Conservation (phyloP, 2,888 invertebrate genomes). For the Andrena bucephala region DNA sequence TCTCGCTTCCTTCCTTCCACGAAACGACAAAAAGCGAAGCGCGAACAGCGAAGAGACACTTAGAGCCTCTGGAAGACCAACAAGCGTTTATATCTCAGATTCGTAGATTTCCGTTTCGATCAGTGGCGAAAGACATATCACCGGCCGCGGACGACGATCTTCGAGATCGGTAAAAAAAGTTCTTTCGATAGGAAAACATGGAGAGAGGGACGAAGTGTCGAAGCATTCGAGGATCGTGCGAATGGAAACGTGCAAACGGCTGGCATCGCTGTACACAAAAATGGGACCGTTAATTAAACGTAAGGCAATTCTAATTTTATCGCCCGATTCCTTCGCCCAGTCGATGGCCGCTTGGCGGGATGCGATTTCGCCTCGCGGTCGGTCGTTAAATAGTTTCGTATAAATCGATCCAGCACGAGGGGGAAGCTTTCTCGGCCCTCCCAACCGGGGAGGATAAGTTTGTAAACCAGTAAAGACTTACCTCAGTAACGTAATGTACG, state of each 20-base stretch:
- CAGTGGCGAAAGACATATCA: constrained; percentile 73
- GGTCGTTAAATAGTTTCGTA: constrained; percentile 46
- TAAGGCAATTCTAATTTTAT: constrained; percentile 69
- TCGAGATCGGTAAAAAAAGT: constrained; percentile 34
- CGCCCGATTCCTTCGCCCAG: constrained; percentile 54
- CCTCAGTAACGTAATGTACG: constrained; percentile 75
- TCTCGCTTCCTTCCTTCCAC: constrained; percentile 43
- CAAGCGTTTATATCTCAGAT: constrained; percentile 25
- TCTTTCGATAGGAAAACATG: constrained; percentile 32
- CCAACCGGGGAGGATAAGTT: constrained; percentile 21
- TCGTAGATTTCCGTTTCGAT: constrained; percentile 59
- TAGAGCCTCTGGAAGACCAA: constrained; percentile 38
- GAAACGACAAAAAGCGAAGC: constrained; percentile 6
- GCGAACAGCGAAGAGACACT: not conserved
- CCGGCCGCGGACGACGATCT: constrained; percentile 68
- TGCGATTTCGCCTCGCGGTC: constrained; percentile 32
- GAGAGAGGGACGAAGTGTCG: constrained; percentile 4
- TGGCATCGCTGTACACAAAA: constrained; percentile 69
- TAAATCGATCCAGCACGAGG: constrained; percentile 28
- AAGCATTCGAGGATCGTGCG: constrained; percentile 22
- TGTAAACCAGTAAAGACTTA: constrained; percentile 73
- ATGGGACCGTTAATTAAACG: constrained; percentile 72
- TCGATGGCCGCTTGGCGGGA: constrained; percentile 22
- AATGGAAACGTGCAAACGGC: constrained; percentile 56
- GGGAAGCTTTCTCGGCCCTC: constrained; percentile 42